Evolutionary conservation across 2,888 invertebrate species (phyloP).

Genomic region (Metacarcinus magister): DNA sequence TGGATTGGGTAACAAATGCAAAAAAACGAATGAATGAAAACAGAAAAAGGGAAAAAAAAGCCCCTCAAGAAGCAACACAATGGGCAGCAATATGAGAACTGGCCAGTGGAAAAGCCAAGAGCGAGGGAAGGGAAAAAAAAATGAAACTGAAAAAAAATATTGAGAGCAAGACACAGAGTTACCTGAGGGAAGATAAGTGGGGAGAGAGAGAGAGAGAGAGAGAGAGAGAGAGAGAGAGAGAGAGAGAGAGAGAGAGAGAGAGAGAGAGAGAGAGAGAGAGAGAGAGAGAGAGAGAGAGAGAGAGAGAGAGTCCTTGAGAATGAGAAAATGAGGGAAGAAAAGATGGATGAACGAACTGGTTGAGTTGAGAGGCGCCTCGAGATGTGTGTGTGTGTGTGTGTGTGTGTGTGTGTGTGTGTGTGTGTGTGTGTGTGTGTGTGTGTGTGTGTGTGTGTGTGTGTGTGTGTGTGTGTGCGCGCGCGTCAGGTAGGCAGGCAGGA

Average conservation of each 20-base stretch:
- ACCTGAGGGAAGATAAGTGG: background rate
- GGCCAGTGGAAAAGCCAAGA: background rate
- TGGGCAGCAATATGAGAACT: background rate
- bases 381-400: slow-evolving; percentile 26
- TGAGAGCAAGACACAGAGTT: background rate
- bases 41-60: background rate
- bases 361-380: background rate
- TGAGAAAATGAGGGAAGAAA: background rate
- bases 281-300: slow-evolving; percentile 26
- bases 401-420: slow-evolving; percentile 48
- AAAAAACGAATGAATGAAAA: background rate
- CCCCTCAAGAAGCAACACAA: background rate
- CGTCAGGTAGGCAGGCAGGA: background rate
- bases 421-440: slow-evolving; percentile 44
- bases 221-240: slow-evolving; percentile 36
- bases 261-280: slow-evolving; percentile 31
- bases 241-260: slow-evolving; percentile 48
- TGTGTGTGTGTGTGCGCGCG: background rate
- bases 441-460: slow-evolving; percentile 35
- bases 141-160: background rate
- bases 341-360: background rate
- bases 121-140: background rate
- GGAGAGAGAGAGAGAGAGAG: background rate
- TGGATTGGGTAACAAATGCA: background rate
- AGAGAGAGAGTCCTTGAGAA: background rate